Base-by-base conservation (phyloP, 2,888 invertebrate genomes). In the Odontocolon sp. region DNA sequence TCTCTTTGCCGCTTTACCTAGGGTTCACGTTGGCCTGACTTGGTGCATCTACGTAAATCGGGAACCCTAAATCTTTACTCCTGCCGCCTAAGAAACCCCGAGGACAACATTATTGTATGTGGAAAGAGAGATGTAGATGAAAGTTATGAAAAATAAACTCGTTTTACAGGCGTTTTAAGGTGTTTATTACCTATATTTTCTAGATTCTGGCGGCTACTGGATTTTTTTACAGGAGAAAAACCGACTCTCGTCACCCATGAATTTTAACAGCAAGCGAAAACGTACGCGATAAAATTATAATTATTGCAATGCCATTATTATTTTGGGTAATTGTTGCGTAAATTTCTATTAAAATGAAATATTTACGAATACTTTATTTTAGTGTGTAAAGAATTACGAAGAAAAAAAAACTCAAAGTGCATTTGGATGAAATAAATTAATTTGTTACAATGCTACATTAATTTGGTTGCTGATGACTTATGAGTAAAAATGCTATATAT, bases 11-110 rank as follows among this genome's bases (percentile, higher is more conserved):
- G 64, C 61, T 73, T 26, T 14, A 8, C 26, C 50, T 23, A 26
- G 50, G 14, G n/a, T n/a, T n/a, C n/a, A n/a, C n/a, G n/a, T n/a
- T 11, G 14, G 52, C 6, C 33, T 14, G 80, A 77, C 80, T 70
- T 76, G 79, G 82, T 74, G 81, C 83, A 83, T 85, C 80, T 86
- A 84, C 87, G 87, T 85, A 85, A 87, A 86, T 87, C 86, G 85
- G 82, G 83, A 82, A 81, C 85, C 83, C 85, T 86, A 86, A 87
- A 86, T 86, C 87, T 85, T 85, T 80, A 68, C 77, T 66, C 66
- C 79, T 78, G 68, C 77, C 68, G 21, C 69, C 78, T 81, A 79
- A 80, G 80, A 77, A 79, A 80, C 82, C 78, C 79, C 78, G 77
- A 79, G 77, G 69, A 80, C 77, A 76, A 72, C 76, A 63, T 77